Evolutionary conservation across 30 jellyfish, hydroid and myxozoan genomes (phyloP).

Genomic region (Cassiopea andromeda): DNA sequence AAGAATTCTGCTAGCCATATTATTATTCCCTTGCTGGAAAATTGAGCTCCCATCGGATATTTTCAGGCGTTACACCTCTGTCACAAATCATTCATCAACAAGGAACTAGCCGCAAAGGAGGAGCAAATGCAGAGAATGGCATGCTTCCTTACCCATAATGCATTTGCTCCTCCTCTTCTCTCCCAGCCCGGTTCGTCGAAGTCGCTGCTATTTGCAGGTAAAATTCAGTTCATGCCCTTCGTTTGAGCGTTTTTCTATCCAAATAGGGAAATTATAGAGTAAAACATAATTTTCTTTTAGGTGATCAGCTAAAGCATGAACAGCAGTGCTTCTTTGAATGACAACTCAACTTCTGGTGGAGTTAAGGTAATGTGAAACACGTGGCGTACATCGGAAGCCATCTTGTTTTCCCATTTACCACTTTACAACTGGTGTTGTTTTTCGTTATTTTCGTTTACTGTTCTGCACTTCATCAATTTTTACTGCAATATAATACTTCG

Average conservation of each 20-base stretch:
- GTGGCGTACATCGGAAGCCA: slow-evolving; percentile 21
- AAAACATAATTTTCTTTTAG: not conserved
- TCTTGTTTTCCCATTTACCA: not conserved
- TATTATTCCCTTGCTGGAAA: no score
- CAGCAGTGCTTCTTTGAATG: slow-evolving; percentile 57
- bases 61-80: no score
- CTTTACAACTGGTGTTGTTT: not conserved
- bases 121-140: not conserved
- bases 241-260: not conserved
- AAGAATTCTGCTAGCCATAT: no score
- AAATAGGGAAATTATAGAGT: not conserved
- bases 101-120: not conserved
- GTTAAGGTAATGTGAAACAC: slow-evolving; percentile 67
- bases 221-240: not conserved
- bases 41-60: no score
- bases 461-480: not conserved
- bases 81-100: no score
- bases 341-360: slow-evolving; percentile 74
- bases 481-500: not conserved
- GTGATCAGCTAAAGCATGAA: slow-evolving; percentile 62
- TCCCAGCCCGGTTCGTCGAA: not conserved
- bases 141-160: slow-evolving; percentile 5
- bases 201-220: slow-evolving; percentile 50
- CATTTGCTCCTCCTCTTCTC: slow-evolving; percentile 1
- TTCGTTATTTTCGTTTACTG: not conserved